phyloP scores from a whole-genome alignment of 2,888 invertebrate species.

The Acanthosoma haemorrhoidale region DNA sequence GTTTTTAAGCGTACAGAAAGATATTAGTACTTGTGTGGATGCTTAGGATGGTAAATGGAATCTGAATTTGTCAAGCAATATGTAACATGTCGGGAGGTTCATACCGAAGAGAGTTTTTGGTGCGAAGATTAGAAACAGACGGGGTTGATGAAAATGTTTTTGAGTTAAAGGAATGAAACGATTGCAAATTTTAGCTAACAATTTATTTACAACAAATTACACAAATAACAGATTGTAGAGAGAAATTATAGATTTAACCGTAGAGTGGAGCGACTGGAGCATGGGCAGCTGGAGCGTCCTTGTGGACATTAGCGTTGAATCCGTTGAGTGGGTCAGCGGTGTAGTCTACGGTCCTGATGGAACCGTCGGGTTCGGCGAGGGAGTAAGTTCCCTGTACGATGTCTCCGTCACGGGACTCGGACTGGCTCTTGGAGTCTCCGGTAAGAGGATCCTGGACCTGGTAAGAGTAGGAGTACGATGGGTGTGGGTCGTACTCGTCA shows the following conservation, averaged over 20 bases:
- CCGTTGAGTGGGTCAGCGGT: constrained; percentile 42
- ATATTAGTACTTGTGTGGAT: too few relatives aligned
- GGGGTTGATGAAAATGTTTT: too few relatives aligned
- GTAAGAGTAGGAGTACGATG: constrained; percentile 49
- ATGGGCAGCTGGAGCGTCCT: constrained; percentile 28
- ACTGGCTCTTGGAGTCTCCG: constrained; percentile 49
- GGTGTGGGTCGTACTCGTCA: constrained; percentile 39
- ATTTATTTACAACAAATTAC: neutral
- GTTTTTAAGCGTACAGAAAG: too few relatives aligned
- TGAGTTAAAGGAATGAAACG: too few relatives aligned
- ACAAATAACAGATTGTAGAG: neutral
- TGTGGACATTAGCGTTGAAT: constrained; percentile 42
- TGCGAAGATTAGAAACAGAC: neutral
- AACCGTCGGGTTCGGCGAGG: constrained; percentile 40
- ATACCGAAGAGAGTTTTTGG: too few relatives aligned
- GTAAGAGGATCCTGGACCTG: constrained; percentile 49
- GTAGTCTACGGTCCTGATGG: constrained; percentile 40
- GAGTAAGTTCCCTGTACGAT: constrained; percentile 41
- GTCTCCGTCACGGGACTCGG: constrained; percentile 49
- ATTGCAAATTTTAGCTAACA: too few relatives aligned
- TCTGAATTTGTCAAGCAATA: too few relatives aligned
- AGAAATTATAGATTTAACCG: neutral
- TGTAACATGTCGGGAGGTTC: too few relatives aligned
- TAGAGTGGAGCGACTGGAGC: constrained; percentile 30
- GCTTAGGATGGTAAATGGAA: constrained; percentile 26